A percentile compares a stretch with the other conserved stretches of the same genome.
Evolutionary conservation across 2,888 invertebrate species (phyloP).

Genomic region (Dascillus cervinus): DNA sequence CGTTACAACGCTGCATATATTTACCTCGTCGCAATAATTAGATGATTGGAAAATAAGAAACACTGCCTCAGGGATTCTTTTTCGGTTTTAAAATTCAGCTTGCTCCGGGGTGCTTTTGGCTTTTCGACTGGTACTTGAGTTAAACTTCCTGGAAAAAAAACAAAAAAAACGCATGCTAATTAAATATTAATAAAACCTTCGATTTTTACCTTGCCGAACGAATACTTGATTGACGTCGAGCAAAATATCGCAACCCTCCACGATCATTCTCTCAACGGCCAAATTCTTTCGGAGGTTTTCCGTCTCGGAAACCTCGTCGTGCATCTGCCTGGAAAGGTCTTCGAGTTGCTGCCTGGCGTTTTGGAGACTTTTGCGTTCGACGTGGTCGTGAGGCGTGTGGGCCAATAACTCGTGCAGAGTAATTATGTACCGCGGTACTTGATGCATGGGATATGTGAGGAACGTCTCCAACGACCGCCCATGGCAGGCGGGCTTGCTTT

Average conservation of each 20-base stretch:
- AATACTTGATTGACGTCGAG: slow-evolving; percentile 91
- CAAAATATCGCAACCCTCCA: slow-evolving; percentile 87
- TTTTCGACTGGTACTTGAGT: slow-evolving; percentile 64
- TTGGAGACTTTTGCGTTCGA: slow-evolving; percentile 81
- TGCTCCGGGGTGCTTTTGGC: slow-evolving; percentile 49
- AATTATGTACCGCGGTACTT: slow-evolving; percentile 88
- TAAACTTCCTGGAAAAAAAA: slow-evolving; percentile 53
- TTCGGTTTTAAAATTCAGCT: slow-evolving; percentile 57
- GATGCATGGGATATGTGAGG: slow-evolving; percentile 90
- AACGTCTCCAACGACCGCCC: slow-evolving; percentile 81
- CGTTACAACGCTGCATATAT: neutral
- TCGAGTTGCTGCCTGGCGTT: slow-evolving; percentile 83
- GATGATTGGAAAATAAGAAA: slow-evolving; percentile 85
- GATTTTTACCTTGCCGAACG: slow-evolving; percentile 69
- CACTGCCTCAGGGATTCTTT: slow-evolving; percentile 72
- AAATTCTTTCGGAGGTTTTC: slow-evolving; percentile 86
- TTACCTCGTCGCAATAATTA: slow-evolving; percentile 73
- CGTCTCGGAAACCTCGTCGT: slow-evolving; percentile 87
- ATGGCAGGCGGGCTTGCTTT: slow-evolving; percentile 79
- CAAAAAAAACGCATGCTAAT: slow-evolving; percentile 1
- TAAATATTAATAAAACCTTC: neutral
- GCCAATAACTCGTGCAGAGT: slow-evolving; percentile 84
- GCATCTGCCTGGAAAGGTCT: slow-evolving; percentile 79
- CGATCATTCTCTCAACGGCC: slow-evolving; percentile 88
- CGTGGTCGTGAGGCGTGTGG: slow-evolving; percentile 90